These are phyloP conservation scores for Monochamus alternatus DNA, from an alignment of 2,888 invertebrate genomes.

Conservation along the genomic window DNA sequence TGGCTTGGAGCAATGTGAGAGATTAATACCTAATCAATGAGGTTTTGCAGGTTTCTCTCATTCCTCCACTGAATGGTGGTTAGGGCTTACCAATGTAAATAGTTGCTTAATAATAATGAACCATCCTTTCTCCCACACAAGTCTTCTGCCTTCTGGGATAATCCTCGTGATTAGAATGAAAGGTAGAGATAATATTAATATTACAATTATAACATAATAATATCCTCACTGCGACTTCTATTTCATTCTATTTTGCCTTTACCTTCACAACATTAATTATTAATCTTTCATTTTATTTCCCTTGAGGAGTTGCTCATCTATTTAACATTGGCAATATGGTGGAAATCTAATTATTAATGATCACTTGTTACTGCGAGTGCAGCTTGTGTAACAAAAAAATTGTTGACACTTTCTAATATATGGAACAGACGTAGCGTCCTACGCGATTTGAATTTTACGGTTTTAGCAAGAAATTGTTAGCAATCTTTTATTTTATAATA, in stretches of 20 bases:
- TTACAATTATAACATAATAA: too few species aligned
- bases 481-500: neutral
- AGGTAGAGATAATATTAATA: too few species aligned
- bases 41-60: too few species aligned
- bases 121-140: too few species aligned
- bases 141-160: too few species aligned
- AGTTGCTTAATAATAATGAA: too few species aligned
- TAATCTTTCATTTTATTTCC: neutral
- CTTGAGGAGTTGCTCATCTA: neutral
- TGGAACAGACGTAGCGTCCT: conserved; percentile 23
- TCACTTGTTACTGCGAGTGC: neutral
- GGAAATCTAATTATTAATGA: conserved; percentile 22
- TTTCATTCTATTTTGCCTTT: neutral
- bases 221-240: too few species aligned
- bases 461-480: conserved; percentile 24
- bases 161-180: too few species aligned
- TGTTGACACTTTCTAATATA: conserved; percentile 30
- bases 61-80: too few species aligned
- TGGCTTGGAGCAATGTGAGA: too few species aligned
- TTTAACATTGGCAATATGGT: conserved; percentile 1
- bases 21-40: too few species aligned
- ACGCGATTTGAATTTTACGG: conserved; percentile 20
- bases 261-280: neutral
- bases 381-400: conserved; percentile 16
- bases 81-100: too few species aligned